These are phyloP conservation scores for Arge pagana DNA, from an alignment of 2,888 invertebrate genomes.

Conservation along the genomic window DNA sequence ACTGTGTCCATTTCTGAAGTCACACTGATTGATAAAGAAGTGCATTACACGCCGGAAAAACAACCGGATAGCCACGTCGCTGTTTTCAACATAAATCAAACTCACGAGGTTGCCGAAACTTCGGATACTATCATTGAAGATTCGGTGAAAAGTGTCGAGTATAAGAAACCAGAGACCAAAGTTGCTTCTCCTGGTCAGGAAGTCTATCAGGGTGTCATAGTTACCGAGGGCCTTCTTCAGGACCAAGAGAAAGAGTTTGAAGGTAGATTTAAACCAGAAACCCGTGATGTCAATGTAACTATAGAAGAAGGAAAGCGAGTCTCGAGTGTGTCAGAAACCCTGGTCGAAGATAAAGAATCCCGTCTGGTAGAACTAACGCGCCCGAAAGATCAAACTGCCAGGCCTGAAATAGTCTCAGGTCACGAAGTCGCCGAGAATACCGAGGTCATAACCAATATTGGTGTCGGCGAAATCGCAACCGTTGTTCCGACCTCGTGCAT, in stretches of 20 bases:
- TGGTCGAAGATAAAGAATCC: conserved; percentile 60
- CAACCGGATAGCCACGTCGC: conserved; percentile 39
- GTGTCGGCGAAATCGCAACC: conserved; percentile 51
- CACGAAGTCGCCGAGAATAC: conserved; percentile 60
- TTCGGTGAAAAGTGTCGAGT: conserved; percentile 32
- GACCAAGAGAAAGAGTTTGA: conserved; percentile 53
- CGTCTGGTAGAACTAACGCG: conserved; percentile 48
- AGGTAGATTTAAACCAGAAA: conserved; percentile 51
- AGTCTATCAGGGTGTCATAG: conserved; percentile 43
- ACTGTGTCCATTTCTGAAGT: conserved; percentile 59
- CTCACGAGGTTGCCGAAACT: conserved; percentile 57
- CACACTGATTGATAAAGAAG: conserved; percentile 61
- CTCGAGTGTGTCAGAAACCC: conserved; percentile 59
- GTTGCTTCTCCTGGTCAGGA: conserved; percentile 37
- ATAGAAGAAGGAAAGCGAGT: conserved; percentile 57
- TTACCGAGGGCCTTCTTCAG: conserved; percentile 47
- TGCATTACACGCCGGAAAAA: conserved; percentile 39
- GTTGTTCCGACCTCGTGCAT: conserved; percentile 45
- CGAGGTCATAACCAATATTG: conserved; percentile 57
- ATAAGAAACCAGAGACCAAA: conserved; percentile 35
- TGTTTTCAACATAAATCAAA: conserved; percentile 37
- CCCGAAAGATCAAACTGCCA: conserved; percentile 52
- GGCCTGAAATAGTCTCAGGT: conserved; percentile 45
- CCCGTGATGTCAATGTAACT: conserved; percentile 55
- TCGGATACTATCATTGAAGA: conserved; percentile 54